These are phyloP conservation scores for Nephrotoma guestfalica DNA, from an alignment of 2,888 invertebrate species.

Conservation along the genomic window DNA sequence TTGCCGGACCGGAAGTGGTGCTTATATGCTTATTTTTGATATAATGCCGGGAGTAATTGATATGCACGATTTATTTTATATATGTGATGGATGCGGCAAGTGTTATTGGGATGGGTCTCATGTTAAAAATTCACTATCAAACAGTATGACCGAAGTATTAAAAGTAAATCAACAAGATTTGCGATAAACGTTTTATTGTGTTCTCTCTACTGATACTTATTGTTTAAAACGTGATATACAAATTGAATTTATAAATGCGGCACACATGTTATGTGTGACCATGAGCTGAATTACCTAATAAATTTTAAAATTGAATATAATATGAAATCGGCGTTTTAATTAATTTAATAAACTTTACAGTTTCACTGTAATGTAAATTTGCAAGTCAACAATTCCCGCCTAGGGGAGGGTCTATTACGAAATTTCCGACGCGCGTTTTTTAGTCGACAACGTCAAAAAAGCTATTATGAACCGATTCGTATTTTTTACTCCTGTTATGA, in stretches of 20 bases:
- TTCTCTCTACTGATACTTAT: not conserved
- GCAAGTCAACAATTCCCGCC: too few relatives aligned
- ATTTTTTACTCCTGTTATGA: too few relatives aligned
- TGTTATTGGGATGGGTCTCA: conserved; percentile 15
- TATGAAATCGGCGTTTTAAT: not conserved
- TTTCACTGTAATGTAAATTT: too few relatives aligned
- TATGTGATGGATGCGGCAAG: conserved; percentile 19
- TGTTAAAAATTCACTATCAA: conserved; percentile 10
- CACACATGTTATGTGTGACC: not conserved
- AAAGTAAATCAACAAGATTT: not conserved
- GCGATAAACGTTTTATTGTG: not conserved
- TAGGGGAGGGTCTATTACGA: too few relatives aligned
- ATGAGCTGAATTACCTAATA: not conserved
- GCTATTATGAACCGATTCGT: too few relatives aligned
- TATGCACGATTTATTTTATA: conserved; percentile 12
- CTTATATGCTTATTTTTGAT: conserved; percentile 17
- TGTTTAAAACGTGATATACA: not conserved
- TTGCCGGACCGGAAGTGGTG: conserved; percentile 7
- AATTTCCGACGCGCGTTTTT: too few relatives aligned
- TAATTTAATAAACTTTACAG: not conserved
- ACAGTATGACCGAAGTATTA: conserved; percentile 8
- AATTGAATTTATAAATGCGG: not conserved
- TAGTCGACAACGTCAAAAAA: too few relatives aligned
- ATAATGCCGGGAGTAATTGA: conserved; percentile 27
- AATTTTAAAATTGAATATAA: not conserved